Evolutionary conservation across 2,888 invertebrate species (phyloP).

Genomic region (Cheilosia vulpina): DNA sequence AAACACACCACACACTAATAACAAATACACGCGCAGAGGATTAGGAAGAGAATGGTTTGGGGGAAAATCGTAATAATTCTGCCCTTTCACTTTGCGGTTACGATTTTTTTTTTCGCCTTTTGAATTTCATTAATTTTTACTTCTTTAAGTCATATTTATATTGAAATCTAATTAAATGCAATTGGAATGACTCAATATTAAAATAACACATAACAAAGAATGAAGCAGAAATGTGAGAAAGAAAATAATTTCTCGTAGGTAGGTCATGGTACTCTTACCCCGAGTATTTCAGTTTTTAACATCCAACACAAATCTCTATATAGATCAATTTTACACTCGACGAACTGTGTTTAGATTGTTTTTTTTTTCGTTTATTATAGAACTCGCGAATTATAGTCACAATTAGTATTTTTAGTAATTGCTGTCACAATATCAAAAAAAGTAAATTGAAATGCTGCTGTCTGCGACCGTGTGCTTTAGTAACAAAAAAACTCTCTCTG

Average conservation of each 20-base stretch:
- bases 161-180: neutral
- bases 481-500: constrained; percentile 61
- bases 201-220: constrained; percentile 16
- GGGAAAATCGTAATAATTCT: constrained; percentile 63
- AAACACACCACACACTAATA: constrained; percentile 22
- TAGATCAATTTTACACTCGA: constrained; percentile 32
- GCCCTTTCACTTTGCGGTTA: constrained; percentile 71
- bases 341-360: neutral
- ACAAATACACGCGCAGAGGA: constrained; percentile 45
- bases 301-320: constrained; percentile 9
- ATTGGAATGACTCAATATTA: neutral
- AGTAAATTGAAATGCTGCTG: constrained; percentile 28
- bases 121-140: constrained; percentile 4
- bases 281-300: constrained; percentile 24
- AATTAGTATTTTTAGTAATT: constrained; percentile 7
- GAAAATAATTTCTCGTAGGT: constrained; percentile 63
- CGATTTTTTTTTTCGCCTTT: constrained; percentile 43
- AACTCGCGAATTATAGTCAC: constrained; percentile 29
- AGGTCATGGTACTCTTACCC: constrained; percentile 73
- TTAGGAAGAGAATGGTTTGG: constrained; percentile 65
- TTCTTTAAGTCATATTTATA: neutral
- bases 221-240: constrained; percentile 34
- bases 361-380: neutral
- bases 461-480: constrained; percentile 64
- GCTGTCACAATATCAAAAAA: constrained; percentile 14